Percentiles rank a stretch among this genome's conserved stretches.
Conservation (phyloP, 1,140 invertebrate species). For the Trichonephila inaurata region DNA sequence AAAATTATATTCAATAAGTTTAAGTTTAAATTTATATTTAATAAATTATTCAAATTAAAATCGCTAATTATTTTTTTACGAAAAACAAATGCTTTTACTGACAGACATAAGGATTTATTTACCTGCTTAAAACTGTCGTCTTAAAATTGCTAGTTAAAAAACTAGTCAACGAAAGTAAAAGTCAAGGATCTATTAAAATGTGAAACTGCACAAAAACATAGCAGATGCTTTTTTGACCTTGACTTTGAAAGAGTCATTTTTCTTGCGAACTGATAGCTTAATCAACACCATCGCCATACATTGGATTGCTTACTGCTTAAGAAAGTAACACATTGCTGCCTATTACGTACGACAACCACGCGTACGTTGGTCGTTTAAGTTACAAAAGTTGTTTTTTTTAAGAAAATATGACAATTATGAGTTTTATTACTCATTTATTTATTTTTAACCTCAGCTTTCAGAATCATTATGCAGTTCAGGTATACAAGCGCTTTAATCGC, state of each 20-base stretch:
- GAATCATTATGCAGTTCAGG: background rate
- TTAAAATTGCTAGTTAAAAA: background rate
- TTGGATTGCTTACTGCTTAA: background rate
- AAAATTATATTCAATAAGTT: too few relatives aligned
- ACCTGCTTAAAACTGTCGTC: too few relatives aligned
- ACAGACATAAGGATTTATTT: too few relatives aligned
- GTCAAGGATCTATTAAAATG: background rate
- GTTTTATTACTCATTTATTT: background rate
- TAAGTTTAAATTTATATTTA: too few relatives aligned
- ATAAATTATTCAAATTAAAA: too few relatives aligned
- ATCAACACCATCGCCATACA: slow-evolving; percentile 21
- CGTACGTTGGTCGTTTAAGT: background rate
- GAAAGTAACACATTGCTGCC: background rate
- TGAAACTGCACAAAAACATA: background rate
- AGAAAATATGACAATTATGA: background rate
- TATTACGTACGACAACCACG: background rate
- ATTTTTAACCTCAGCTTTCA: background rate
- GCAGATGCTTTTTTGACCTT: slow-evolving; percentile 42
- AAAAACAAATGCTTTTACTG: too few relatives aligned
- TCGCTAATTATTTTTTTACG: too few relatives aligned
- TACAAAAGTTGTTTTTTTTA: background rate
- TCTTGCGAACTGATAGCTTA: slow-evolving; percentile 16
- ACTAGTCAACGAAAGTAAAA: background rate
- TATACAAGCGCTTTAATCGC: too few relatives aligned
- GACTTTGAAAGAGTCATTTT: slow-evolving; percentile 28